phyloP scores from a whole-genome alignment of 2,888 invertebrate species.

The Drosophila demipolita region DNA sequence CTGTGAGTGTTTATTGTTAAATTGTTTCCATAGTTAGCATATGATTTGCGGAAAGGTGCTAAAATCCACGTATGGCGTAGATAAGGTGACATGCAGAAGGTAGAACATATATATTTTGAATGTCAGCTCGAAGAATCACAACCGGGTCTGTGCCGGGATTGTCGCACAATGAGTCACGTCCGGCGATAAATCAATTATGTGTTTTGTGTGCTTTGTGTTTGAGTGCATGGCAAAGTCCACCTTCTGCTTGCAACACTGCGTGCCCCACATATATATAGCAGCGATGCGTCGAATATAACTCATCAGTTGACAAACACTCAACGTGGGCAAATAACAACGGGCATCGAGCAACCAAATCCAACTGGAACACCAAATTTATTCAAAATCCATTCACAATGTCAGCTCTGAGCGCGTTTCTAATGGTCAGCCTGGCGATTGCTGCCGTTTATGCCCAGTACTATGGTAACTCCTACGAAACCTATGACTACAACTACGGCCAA shows the following conservation, averaged over 20 bases:
- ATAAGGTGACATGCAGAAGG: conserved; percentile 23
- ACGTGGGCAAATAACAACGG: neutral
- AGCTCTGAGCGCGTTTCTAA: conserved; percentile 17
- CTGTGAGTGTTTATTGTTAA: neutral
- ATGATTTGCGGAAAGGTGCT: conserved; percentile 8
- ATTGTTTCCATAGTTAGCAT: conserved; percentile 25
- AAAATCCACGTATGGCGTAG: conserved; percentile 39
- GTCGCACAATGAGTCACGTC: conserved; percentile 42
- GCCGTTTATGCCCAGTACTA: conserved; percentile 40
- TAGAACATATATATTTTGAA: neutral
- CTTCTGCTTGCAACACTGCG: conserved; percentile 11
- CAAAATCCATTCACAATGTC: conserved; percentile 29
- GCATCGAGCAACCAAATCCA: neutral
- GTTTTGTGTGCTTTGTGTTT: conserved; percentile 2
- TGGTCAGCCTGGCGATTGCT: conserved; percentile 29
- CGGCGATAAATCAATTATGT: conserved; percentile 38
- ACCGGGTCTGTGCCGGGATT: neutral
- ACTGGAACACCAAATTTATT: neutral
- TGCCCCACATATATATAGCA: conserved; percentile 16
- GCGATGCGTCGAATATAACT: conserved; percentile 7
- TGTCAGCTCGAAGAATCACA: conserved; percentile 7
- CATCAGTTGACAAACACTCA: conserved; percentile 33
- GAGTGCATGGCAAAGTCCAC: conserved; percentile 9
- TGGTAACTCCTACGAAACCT: conserved; percentile 22
- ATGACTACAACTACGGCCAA: neutral